Evolutionary conservation across 2,113 vertebrate species (phyloP), one percentile per base, ranked within the genome.

Genomic region (Delphinus delphis): DNA sequence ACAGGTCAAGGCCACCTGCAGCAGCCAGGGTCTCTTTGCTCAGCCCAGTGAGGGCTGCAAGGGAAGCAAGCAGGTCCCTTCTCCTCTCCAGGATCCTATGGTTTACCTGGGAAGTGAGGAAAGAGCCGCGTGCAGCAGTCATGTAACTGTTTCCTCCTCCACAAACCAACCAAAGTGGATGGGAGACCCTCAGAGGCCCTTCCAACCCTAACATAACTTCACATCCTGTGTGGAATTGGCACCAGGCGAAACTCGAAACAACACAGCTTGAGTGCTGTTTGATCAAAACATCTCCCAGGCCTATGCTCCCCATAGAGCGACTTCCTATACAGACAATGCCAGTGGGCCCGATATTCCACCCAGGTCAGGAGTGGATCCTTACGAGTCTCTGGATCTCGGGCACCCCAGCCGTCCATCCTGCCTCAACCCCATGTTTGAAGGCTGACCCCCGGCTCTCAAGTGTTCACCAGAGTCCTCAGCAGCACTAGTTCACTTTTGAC

Each of bases 381-480:
- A 13, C 21, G 65, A 44, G 17, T 31, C 55, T 36, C 44, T 41
- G 55, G 71, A 25, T 8, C 31, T 63, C 6, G 4, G 18, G 6
- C 8, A 73, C 9, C 13, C n/a, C 50, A 10, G 13, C 14, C 6
- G 0, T 47, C 53, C 15, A 2, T 25, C 41, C 26, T 23, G 0
- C 15, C 41, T 0, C 17, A 44, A 47, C 44, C 36, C 55, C 55
- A 41, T 1, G 1, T 65, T 21, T 47, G 41, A 84, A 88, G 44
- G 38, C 26, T 26, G n/a, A 7, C 12, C n/a, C n/a, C 77, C 33
- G 55, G 20, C 6, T 38, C 8, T 26, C 33, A 9, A 77, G 8
- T 9, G 70, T 55, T 44, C 63, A 13, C 8, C 41, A 36, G 58
- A 74, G 60, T 36, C 44, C 31, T 80, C 36, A 1, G 2, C n/a